These are phyloP conservation scores for Trypoxylus dichotomus DNA, from an alignment of 1,140 invertebrate species.

Conservation along the genomic window DNA sequence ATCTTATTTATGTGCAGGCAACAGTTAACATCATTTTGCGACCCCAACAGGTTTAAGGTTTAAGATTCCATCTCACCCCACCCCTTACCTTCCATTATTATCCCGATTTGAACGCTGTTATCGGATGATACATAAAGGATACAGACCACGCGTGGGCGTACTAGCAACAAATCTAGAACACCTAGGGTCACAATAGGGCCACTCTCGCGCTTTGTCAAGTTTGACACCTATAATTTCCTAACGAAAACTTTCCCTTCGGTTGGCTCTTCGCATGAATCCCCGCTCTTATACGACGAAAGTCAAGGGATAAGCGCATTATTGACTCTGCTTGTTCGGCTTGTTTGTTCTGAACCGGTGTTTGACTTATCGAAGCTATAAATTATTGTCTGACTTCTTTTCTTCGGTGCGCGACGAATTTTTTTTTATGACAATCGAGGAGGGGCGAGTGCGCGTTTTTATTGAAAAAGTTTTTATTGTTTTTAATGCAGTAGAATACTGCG, in stretches of 20 bases:
- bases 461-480: slow-evolving; percentile 4
- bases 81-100: background rate
- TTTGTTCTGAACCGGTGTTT: background rate
- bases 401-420: background rate
- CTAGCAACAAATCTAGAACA: background rate
- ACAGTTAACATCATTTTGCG: background rate
- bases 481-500: background rate
- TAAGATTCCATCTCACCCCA: background rate
- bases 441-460: background rate
- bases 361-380: background rate
- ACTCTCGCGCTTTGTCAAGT: background rate
- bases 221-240: slow-evolving; percentile 1
- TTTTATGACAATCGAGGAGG: slow-evolving; percentile 1
- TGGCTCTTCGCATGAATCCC: background rate
- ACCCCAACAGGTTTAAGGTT: background rate
- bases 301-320: background rate
- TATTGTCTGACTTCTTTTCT: background rate
- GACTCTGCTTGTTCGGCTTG: background rate
- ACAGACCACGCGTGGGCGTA: background rate
- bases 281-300: background rate
- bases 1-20: background rate
- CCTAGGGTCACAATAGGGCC: background rate
- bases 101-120: background rate
- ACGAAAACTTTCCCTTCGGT: background rate
- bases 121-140: background rate